Evolutionary conservation across 2,113 vertebrate genomes (phyloP).

Genomic region (Oryctolagus cuniculus): mOryCun1.1 NC_091433.1:164496001-164496500

Average conservation of each 20-base stretch:
- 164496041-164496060: background rate
- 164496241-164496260: slow-evolving; percentile 55
- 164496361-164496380: slow-evolving; percentile 51
- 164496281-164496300: slow-evolving; percentile 43
- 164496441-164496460: background rate
- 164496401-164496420: slow-evolving; percentile 17
- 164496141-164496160: background rate
- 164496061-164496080: background rate
- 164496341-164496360: background rate
- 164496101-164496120: background rate
- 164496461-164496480: background rate
- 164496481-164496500: slow-evolving; percentile 3
- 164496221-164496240: slow-evolving; percentile 63
- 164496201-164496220: slow-evolving; percentile 46
- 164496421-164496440: background rate
- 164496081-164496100: slow-evolving; percentile 38
- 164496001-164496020: slow-evolving; percentile 44
- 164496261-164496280: slow-evolving; percentile 38
- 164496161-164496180: slow-evolving; percentile 10
- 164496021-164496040: slow-evolving; percentile 54
- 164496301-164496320: slow-evolving; percentile 34
- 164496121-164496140: background rate
- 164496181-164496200: slow-evolving; percentile 38
- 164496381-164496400: slow-evolving; percentile 48
- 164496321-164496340: slow-evolving; percentile 29